These are phyloP conservation scores for Sarcophaga carnaria DNA, from an alignment of 2,888 invertebrate genomes.

Conservation along the genomic window DNA sequence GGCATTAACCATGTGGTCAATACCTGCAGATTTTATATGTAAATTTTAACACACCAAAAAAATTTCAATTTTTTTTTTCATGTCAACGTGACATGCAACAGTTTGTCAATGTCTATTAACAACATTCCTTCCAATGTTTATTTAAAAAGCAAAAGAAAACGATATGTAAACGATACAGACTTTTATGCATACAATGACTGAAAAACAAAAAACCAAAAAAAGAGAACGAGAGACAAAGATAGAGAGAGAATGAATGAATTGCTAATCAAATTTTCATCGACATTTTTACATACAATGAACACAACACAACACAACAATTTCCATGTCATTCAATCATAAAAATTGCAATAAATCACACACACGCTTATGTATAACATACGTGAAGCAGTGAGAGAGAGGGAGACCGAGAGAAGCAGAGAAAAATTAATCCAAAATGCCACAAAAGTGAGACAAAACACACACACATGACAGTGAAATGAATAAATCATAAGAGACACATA, in stretches of 20 bases:
- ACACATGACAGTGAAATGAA: slow-evolving; percentile 30
- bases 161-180: neutral
- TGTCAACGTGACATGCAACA: neutral
- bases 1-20: no score
- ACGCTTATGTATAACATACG: neutral
- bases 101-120: slow-evolving; percentile 36
- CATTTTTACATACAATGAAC: neutral
- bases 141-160: neutral
- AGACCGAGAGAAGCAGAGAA: neutral
- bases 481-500: slow-evolving; percentile 50
- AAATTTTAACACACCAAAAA: no score
- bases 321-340: slow-evolving; percentile 51
- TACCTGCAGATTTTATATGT: no score
- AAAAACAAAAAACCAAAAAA: neutral
- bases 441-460: slow-evolving; percentile 30
- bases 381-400: neutral
- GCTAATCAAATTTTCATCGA: slow-evolving; percentile 50
- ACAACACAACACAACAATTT: slow-evolving; percentile 32
- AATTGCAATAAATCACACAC: slow-evolving; percentile 55
- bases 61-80: no score
- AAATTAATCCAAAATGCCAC: slow-evolving; percentile 21
- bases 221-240: no score
- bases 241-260: neutral
- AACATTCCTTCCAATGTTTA: neutral
- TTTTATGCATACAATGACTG: neutral